phyloP scores from a whole-genome alignment of 1,140 invertebrate species.

The Drosophila sp. region DNA sequence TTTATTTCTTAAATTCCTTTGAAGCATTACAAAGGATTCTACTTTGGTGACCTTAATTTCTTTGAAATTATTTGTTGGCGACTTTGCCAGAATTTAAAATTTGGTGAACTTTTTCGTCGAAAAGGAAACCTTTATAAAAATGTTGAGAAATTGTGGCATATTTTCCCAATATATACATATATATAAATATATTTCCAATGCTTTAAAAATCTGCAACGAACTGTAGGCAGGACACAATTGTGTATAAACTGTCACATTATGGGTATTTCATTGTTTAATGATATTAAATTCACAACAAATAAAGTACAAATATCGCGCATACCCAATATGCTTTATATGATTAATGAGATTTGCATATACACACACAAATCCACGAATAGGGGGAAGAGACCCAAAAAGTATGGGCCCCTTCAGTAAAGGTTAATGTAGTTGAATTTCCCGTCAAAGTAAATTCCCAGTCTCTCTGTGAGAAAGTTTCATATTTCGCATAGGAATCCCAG shows the following conservation, averaged over 20 bases:
- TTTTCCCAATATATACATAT: too few species aligned
- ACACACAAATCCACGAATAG: background rate
- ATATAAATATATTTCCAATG: too few species aligned
- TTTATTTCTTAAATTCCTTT: too few species aligned
- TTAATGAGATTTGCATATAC: conserved; percentile 42
- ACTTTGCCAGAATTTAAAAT: too few species aligned
- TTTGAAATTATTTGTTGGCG: too few species aligned
- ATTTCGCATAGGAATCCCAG: conserved; percentile 37
- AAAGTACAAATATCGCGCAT: conserved; percentile 33
- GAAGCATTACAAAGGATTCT: too few species aligned
- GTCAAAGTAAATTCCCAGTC: background rate
- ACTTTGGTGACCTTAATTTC: too few species aligned
- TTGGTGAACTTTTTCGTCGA: too few species aligned
- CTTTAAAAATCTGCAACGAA: background rate
- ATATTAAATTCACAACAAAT: conserved; percentile 51
- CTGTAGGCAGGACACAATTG: background rate
- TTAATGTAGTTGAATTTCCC: background rate
- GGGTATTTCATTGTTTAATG: conserved; percentile 40
- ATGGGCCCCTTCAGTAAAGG: background rate
- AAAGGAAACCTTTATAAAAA: too few species aligned
- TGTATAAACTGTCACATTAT: conserved; percentile 20
- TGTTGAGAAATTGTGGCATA: too few species aligned
- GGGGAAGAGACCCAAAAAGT: background rate
- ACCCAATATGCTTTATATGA: conserved; percentile 28
- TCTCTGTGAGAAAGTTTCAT: conserved; percentile 26